Evolutionary conservation across 2,888 invertebrate species (phyloP), one percentile per base, ranked within the genome.

Genomic region (Omphaloscelis lunosa): DNA sequence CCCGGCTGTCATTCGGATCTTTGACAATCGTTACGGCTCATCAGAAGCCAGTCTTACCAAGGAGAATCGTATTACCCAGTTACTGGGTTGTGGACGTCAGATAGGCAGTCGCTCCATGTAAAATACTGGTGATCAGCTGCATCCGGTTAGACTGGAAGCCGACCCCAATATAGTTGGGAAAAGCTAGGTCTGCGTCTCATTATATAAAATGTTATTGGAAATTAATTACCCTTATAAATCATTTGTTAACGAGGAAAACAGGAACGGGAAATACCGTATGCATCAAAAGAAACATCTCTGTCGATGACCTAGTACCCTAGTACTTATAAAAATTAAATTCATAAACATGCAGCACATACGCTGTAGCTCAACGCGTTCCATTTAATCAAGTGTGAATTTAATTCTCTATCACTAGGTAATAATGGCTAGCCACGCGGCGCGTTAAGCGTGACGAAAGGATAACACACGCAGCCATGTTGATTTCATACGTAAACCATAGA

Each of bases 331-430:
- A 34, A 73, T 61, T 34, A 23, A 62, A 80, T 48, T 67, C 12
- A 77, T 34, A 76, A 27, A 48, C 58, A 59, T 61, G 67, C 77
- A 82, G 63, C 69, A 66, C 69, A 53, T 39, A 74, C 61, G 69
- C 29, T 65, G 68, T 69, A 59, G 63, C 82, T 79, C 68, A 66
- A 69, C 68, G 66, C 61, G 53, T 66, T 79, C 53, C 41, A 63
- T 79, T 68, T 41, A 84, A 84, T 84, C 62, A 63, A 79, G 71
- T 75, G 80, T 82, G 75, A 84, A 82, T 84, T 75, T 71, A 82
- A 75, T 84, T 77, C 41, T 79, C 62, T 75, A 29, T 67, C 75
- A 82, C 80, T 56, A 80, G 34, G 34, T 34, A 34, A 59, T 34
- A 34, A 59, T 45, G 56, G 65, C 63, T 34, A 68, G 62, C 74